Conservation (phyloP, 2,888 invertebrate species). For the Actias luna region DNA sequence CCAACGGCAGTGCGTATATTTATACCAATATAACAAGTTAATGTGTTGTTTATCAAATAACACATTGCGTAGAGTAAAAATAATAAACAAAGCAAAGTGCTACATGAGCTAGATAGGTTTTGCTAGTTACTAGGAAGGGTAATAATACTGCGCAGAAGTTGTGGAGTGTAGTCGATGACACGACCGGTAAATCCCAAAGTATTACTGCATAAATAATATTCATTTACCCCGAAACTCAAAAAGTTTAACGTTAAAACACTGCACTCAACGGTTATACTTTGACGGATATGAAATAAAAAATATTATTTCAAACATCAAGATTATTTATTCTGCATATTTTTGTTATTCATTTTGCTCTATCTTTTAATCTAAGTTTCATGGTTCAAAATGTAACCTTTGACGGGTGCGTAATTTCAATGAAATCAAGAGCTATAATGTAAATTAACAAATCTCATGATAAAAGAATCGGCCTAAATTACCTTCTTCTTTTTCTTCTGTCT, state of each 20-base stretch:
- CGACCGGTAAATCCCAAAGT: conserved; percentile 19
- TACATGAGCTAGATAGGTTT: conserved; percentile 25
- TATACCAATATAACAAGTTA: background rate
- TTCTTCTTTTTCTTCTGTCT: conserved; percentile 69
- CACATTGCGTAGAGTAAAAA: conserved; percentile 37
- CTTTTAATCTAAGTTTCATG: background rate
- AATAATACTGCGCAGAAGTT: conserved; percentile 26
- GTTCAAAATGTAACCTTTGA: background rate
- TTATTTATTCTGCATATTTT: background rate
- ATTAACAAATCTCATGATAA: conserved; percentile 20
- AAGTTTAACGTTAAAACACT: conserved; percentile 46
- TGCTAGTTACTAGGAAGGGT: conserved; percentile 22
- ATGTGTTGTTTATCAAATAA: conserved; percentile 28
- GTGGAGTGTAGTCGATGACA: conserved; percentile 29
- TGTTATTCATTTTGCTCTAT: background rate
- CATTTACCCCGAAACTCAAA: conserved; percentile 37
- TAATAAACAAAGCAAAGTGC: conserved; percentile 53
- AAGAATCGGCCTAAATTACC: conserved; percentile 50
- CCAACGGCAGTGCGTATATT: background rate
- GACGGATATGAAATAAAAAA: conserved; percentile 15
- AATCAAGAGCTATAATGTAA: conserved; percentile 20
- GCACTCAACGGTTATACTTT: conserved; percentile 56
- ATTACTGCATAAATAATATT: conserved; percentile 4
- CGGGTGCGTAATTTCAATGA: background rate
- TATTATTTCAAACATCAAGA: background rate